Evolutionary conservation across 2,113 vertebrate species (phyloP).

Genomic region (Centropus unirufus): DNA sequence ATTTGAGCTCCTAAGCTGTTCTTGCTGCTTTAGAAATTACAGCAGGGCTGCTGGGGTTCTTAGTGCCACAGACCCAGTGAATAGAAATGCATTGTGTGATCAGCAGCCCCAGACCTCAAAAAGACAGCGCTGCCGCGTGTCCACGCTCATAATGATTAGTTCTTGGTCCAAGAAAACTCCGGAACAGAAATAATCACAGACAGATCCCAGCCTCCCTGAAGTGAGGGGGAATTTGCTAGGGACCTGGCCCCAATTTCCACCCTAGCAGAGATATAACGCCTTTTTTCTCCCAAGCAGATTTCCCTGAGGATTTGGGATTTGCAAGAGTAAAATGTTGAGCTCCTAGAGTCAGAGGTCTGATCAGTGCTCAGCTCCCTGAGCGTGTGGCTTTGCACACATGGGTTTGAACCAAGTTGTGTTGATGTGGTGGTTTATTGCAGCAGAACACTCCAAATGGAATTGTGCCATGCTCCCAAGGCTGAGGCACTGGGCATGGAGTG

Average conservation of each 20-base stretch:
- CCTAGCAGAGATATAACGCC: background rate
- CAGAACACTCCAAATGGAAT: background rate
- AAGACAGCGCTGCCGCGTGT: background rate
- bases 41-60: background rate
- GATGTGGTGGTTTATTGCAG: background rate
- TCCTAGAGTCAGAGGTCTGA: background rate
- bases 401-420: background rate
- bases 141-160: background rate
- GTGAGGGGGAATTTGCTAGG: background rate
- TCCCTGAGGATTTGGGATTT: background rate
- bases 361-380: background rate
- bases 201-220: background rate
- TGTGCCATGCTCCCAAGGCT: accelerated
- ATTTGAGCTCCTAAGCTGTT: constrained; percentile 34
- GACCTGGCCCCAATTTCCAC: background rate
- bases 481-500: no score
- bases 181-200: background rate
- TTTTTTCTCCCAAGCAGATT: background rate
- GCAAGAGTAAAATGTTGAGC: background rate
- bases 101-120: background rate
- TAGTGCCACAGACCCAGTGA: background rate
- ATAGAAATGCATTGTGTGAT: background rate
- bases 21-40: constrained; percentile 2
- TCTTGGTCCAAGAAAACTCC: background rate
- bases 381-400: accelerated